Conservation (phyloP, 30 jellyfish, hydroid and myxozoan genomes). For the Hydractinia symbiolongicarpus region DNA sequence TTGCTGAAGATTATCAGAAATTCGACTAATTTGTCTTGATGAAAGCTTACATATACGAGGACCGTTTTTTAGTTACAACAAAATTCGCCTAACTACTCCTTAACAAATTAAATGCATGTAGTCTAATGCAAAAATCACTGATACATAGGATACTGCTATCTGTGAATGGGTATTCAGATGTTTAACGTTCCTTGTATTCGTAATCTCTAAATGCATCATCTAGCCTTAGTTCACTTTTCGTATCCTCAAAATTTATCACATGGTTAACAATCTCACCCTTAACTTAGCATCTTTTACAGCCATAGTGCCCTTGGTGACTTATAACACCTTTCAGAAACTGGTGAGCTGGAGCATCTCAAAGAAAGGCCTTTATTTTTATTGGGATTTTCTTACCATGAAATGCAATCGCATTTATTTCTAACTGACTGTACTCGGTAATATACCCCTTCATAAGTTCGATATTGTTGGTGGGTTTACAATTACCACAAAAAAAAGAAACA, state of each 20-base stretch:
- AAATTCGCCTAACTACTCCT: conserved; percentile 37
- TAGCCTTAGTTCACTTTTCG: neutral
- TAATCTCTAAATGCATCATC: neutral
- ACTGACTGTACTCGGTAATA: conserved; percentile 10
- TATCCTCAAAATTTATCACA: neutral
- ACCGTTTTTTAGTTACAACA: conserved; percentile 15
- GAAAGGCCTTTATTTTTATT: neutral
- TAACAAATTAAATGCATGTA: conserved; percentile 39
- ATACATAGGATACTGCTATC: conserved; percentile 31
- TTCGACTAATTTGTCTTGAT: conserved; percentile 12
- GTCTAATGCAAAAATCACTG: conserved; percentile 27
- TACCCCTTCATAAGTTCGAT: conserved; percentile 24
- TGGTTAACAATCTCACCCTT: conserved; percentile 13
- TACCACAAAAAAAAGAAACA: neutral
- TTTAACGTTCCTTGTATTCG: conserved; percentile 29
- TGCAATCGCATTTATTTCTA: neutral
- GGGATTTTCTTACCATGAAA: neutral
- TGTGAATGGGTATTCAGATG: conserved; percentile 5
- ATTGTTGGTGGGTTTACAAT: neutral
- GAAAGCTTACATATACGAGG: conserved; percentile 37
- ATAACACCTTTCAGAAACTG: conserved; percentile 30
- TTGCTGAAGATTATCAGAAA: conserved; percentile 22
- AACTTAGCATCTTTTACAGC: conserved; percentile 53
- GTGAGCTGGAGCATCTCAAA: conserved; percentile 55
- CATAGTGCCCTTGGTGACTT: conserved; percentile 38